A percentile compares a stretch with the other conserved stretches of the same genome.
Conservation (phyloP, 2,797 vertebrate genomes). For the Muscicapa striata region DNA sequence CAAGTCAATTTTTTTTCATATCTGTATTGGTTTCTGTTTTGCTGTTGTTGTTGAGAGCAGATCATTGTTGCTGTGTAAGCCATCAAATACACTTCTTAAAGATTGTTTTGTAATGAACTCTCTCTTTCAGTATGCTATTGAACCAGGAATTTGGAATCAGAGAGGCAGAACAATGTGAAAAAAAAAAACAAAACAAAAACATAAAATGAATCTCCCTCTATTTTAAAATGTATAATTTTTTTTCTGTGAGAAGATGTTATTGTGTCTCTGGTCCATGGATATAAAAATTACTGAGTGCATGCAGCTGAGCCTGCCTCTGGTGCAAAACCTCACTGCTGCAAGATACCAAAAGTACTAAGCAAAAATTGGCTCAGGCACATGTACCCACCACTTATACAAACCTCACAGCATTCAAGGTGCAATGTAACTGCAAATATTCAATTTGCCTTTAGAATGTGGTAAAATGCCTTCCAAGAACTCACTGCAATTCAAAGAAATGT, state of each 20-base stretch:
- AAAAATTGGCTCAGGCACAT: neutral
- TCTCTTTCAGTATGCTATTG: constrained; percentile 57
- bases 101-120: constrained; percentile 63
- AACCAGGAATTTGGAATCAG: constrained; percentile 54
- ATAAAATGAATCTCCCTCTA: constrained; percentile 53
- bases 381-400: neutral
- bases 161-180: constrained; percentile 42
- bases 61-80: constrained; percentile 32
- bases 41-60: constrained; percentile 24
- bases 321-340: neutral
- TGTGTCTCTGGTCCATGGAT: constrained; percentile 15
- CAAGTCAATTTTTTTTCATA: neutral
- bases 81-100: constrained; percentile 58
- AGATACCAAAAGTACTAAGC: neutral
- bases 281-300: constrained; percentile 21
- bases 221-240: neutral
- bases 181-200: too few relatives aligned
- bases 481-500: neutral
- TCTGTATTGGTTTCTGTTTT: constrained; percentile 28
- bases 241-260: constrained; percentile 22
- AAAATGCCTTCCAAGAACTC: neutral
- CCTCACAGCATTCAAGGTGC: neutral
- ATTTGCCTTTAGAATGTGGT: neutral
- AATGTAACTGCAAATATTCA: neutral
- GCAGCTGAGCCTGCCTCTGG: neutral